Conservation (phyloP, 1,140 invertebrate species). For the Drosophila elegans region DNA sequence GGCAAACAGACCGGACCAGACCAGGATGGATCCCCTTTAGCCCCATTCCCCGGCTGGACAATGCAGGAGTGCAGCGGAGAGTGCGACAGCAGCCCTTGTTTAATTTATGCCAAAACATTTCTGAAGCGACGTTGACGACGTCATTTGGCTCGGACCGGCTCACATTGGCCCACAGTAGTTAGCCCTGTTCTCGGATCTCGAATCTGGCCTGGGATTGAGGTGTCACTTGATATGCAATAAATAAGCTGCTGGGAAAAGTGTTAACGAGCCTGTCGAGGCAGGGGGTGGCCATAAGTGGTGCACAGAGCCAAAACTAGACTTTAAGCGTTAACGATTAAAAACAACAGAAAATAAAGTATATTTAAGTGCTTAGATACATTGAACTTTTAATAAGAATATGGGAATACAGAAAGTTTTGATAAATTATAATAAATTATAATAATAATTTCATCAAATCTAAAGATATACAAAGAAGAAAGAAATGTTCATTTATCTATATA, state of each 20-base stretch:
- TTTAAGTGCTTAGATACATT: too few relatives aligned
- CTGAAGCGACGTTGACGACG: slow-evolving; percentile 76
- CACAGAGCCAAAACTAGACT: background rate
- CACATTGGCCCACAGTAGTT: slow-evolving; percentile 33
- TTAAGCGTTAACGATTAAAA: background rate
- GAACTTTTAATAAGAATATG: too few relatives aligned
- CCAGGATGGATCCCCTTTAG: background rate
- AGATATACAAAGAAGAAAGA: too few relatives aligned
- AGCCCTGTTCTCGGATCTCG: slow-evolving; percentile 25
- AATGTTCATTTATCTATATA: too few relatives aligned
- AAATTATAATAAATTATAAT: too few relatives aligned
- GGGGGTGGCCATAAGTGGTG: slow-evolving; percentile 14
- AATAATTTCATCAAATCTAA: too few relatives aligned
- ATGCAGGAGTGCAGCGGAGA: slow-evolving; percentile 39
- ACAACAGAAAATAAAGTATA: too few relatives aligned
- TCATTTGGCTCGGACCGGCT: slow-evolving; percentile 52
- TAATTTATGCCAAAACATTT: slow-evolving; percentile 81
- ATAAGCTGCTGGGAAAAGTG: slow-evolving; percentile 77
- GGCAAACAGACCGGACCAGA: slow-evolving; percentile 57
- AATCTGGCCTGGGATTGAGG: slow-evolving; percentile 48
- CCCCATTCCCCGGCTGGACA: slow-evolving; percentile 45
- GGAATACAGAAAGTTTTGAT: too few relatives aligned
- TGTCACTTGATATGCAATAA: slow-evolving; percentile 80
- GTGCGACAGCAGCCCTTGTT: slow-evolving; percentile 63
- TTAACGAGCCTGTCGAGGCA: slow-evolving; percentile 62